Percentiles rank a stretch among this genome's conserved stretches.
These are phyloP conservation scores for Hydraecia micacea DNA, from an alignment of 2,888 invertebrate genomes.

Conservation along the genomic window DNA sequence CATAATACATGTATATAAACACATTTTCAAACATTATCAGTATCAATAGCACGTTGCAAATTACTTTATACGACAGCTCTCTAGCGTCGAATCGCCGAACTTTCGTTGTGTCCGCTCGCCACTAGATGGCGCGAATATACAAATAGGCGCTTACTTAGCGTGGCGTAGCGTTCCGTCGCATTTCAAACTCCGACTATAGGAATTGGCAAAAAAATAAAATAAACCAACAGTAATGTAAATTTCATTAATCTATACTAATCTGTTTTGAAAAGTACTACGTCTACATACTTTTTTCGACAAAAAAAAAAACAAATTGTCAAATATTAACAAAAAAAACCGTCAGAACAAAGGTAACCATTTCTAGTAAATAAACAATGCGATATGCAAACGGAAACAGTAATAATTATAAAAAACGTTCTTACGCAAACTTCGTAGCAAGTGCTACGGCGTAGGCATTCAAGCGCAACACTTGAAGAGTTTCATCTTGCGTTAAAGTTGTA, in stretches of 20 bases:
- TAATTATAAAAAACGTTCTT: constrained; percentile 4
- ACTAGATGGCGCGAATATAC: constrained; percentile 77
- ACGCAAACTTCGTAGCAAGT: constrained; percentile 67
- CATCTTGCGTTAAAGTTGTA: constrained; percentile 38
- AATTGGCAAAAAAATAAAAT: background rate
- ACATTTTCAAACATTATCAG: constrained; percentile 9
- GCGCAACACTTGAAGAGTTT: constrained; percentile 49
- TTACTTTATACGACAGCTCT: constrained; percentile 71
- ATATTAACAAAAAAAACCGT: background rate
- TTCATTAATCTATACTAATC: background rate
- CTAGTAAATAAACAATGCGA: background rate
- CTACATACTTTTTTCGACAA: background rate
- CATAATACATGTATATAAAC: background rate
- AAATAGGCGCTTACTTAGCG: background rate
- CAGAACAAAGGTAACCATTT: background rate
- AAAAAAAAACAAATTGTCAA: background rate
- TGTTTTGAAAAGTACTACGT: background rate
- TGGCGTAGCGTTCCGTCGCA: background rate
- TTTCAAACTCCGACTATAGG: background rate
- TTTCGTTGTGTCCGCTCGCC: constrained; percentile 75
- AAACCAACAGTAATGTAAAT: too few relatives aligned
- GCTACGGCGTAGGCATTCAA: constrained; percentile 70
- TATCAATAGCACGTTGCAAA: constrained; percentile 22
- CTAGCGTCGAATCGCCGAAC: constrained; percentile 74
- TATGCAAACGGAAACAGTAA: constrained; percentile 11